Evolutionary conservation across 2,888 invertebrate species (phyloP), one percentile per base, ranked within the genome.

Genomic region (Phasia obesa): DNA sequence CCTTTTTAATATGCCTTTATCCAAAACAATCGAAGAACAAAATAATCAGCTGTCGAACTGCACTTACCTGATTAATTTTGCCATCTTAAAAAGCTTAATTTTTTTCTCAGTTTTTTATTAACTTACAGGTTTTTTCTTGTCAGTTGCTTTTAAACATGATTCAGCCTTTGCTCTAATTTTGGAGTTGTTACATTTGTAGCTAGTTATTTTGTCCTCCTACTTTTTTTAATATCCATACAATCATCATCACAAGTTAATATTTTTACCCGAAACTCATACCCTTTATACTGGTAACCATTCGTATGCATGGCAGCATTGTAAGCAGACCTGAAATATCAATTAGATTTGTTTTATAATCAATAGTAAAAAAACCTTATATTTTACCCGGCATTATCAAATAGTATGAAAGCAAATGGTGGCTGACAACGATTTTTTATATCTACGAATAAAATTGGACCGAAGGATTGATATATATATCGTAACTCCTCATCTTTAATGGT

Each of bases 391-490:
- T 71, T 60, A 17, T 60, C 60, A 38, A 71, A 71, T 1, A 60
- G 38, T 60, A 71, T 51, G 23, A 71, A 71, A 4, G 71, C 71
- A 59, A 71, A 71, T 5, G 59, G 35, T 0, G 71, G 71, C 11
- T 49, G 15, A 38, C 71, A 71, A 4, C 71, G 71, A 51, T 51
- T 71, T 60, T 71, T 71, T 11, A 71, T 71, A 27, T 71, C 71
- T 25, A 71, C 25, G 23, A 71, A 71, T 15, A 60, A 0, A 17
- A 60, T 35, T 15, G 2, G 0, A 19, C 71, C 71, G 51, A 23
- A 71, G 1, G 47, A 38, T 25, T 71, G 60, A 42, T 47, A 71
- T 27, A 71, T 19, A 23, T 17, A 27, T 6, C 11, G 2, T 25
- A 71, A 35, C 17, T 71, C 60, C 11, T 71, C 38, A 38, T 4